Conservation (phyloP, 2,113 vertebrate genomes). For the Chloroceryle aenea region DNA sequence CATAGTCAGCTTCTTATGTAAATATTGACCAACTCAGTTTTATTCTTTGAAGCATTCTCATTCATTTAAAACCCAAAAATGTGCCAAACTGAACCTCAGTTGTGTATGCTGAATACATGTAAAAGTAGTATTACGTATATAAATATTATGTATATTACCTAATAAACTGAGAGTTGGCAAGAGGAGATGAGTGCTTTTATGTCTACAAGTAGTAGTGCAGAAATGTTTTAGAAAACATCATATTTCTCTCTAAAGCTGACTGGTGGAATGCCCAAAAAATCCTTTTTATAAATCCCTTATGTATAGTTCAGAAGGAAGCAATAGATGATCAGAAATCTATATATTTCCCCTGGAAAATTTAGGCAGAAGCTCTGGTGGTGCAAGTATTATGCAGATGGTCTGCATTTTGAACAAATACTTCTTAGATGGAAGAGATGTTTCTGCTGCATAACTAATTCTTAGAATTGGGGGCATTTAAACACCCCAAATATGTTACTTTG, state of each 20-base stretch:
- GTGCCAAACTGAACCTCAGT: slow-evolving; percentile 40
- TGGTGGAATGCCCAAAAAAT: background rate
- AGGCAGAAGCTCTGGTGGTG: background rate
- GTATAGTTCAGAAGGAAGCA: background rate
- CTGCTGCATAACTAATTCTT: background rate
- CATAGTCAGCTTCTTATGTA: slow-evolving; percentile 32
- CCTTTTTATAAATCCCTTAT: background rate
- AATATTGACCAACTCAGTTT: slow-evolving; percentile 52
- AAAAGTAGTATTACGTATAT: background rate
- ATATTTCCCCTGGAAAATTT: background rate
- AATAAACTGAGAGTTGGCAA: slow-evolving; percentile 24
- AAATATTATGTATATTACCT: background rate
- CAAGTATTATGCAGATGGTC: background rate
- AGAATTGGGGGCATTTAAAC: background rate
- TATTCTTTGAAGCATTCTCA: slow-evolving; percentile 54
- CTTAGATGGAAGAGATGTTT: background rate
- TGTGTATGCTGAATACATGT: background rate
- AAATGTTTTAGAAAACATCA: background rate
- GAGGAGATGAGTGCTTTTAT: background rate
- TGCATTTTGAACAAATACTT: background rate
- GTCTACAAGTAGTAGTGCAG: background rate
- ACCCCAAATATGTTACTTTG: background rate
- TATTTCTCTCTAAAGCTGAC: background rate
- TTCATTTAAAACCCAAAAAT: slow-evolving; percentile 42
- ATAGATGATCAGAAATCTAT: slow-evolving; percentile 6